Conservation (phyloP, 92 coral and sea anemone species). For the Hydrozoanthus gracilis region DNA sequence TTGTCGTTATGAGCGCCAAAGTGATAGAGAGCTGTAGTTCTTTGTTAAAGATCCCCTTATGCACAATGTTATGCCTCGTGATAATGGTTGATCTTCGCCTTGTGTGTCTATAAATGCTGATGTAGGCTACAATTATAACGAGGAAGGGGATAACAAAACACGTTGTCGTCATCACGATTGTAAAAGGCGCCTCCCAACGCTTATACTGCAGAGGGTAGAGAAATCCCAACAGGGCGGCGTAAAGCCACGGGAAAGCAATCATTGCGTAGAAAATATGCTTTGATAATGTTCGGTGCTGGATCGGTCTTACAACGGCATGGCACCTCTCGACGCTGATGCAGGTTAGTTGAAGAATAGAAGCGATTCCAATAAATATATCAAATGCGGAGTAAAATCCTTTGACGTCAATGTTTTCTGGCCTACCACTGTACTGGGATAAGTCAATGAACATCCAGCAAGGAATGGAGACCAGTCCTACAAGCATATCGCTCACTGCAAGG, state of each 20-base stretch:
- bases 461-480: constrained; percentile 86
- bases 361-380: constrained; percentile 88
- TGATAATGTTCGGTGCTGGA: constrained; percentile 78
- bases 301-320: constrained; percentile 85
- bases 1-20: constrained; percentile 70
- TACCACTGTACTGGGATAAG: constrained; percentile 52
- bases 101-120: constrained; percentile 61
- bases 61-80: constrained; percentile 41
- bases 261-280: constrained; percentile 65
- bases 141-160: constrained; percentile 77
- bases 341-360: constrained; percentile 85
- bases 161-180: constrained; percentile 70
- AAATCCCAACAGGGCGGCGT: constrained; percentile 73
- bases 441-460: constrained; percentile 83
- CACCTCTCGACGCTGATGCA: constrained; percentile 90
- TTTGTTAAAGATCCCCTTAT: constrained; percentile 58
- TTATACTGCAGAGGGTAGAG: constrained; percentile 78
- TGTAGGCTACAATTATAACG: constrained; percentile 73
- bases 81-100: constrained; percentile 49
- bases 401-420: constrained; percentile 31
- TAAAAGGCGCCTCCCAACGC: constrained; percentile 74
- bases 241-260: constrained; percentile 77
- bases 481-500: constrained; percentile 76
- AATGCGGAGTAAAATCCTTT: constrained; percentile 75
- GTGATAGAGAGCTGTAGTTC: constrained; percentile 83